phyloP scores from a whole-genome alignment of 2,888 invertebrate genomes.

The Himalopsyche anomala region DNA sequence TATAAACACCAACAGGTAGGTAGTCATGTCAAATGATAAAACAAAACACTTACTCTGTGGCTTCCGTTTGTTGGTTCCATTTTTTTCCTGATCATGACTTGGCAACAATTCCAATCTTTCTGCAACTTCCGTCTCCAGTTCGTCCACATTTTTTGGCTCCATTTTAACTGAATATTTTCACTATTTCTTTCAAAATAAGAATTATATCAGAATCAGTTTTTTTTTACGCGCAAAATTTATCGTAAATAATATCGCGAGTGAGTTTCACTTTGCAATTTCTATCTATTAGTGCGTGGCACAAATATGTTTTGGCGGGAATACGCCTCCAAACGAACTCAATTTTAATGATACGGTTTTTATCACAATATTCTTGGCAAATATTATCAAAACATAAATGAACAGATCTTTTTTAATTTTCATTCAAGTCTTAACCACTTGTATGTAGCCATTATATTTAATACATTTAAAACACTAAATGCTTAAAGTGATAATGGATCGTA shows the following conservation, averaged over 20 bases:
- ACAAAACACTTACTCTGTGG: not conserved
- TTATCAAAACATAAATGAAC: not conserved
- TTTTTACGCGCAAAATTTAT: not conserved
- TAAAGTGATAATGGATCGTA: no score
- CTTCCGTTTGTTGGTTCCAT: constrained; percentile 6
- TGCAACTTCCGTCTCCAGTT: not conserved
- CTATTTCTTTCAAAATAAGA: not conserved
- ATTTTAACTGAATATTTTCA: not conserved
- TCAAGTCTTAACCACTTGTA: no score
- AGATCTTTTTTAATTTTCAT: no score
- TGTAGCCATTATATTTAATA: no score
- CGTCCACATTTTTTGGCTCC: constrained; percentile 4
- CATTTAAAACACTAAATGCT: no score
- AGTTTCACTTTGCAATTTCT: not conserved
- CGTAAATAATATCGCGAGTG: not conserved
- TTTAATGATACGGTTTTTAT: constrained; percentile 18
- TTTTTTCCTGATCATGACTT: not conserved
- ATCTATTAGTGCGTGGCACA: not conserved
- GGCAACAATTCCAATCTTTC: constrained; percentile 5
- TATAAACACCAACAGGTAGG: no score
- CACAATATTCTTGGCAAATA: constrained; percentile 15
- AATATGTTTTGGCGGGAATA: constrained; percentile 20
- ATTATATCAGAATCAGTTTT: not conserved
- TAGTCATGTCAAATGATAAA: not conserved
- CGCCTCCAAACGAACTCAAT: not conserved